Evolutionary conservation across 2,888 invertebrate genomes (phyloP).

Genomic region (Apotomis capreana): DNA sequence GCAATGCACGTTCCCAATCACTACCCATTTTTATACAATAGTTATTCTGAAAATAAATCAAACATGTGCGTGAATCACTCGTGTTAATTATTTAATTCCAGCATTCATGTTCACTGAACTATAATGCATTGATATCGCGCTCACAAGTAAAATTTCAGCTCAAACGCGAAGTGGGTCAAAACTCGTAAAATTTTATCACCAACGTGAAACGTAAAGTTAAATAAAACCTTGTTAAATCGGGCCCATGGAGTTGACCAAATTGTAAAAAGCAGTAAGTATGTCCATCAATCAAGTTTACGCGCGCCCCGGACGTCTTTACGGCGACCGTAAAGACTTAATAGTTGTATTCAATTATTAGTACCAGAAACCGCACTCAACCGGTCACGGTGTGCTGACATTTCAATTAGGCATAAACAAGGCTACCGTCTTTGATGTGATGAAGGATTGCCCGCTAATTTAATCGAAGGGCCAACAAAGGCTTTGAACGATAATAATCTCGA

Average conservation of each 20-base stretch:
- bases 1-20: no score
- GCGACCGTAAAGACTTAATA: slow-evolving; percentile 28
- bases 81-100: not conserved
- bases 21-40: no score
- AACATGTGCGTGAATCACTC: no score
- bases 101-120: not conserved
- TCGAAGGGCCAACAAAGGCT: slow-evolving; percentile 3
- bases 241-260: slow-evolving; percentile 24
- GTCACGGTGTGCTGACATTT: slow-evolving; percentile 25
- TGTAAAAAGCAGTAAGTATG: slow-evolving; percentile 21
- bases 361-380: slow-evolving; percentile 30
- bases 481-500: slow-evolving; percentile 4
- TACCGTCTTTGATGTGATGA: slow-evolving; percentile 23
- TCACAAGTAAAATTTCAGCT: not conserved
- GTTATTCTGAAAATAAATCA: no score
- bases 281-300: slow-evolving; percentile 33
- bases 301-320: slow-evolving; percentile 23
- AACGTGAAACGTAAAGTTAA: slow-evolving; percentile 1
- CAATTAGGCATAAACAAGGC: slow-evolving; percentile 33
- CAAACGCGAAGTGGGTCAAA: slow-evolving; percentile 2
- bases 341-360: slow-evolving; percentile 36
- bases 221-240: slow-evolving; percentile 10
- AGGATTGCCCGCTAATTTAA: slow-evolving; percentile 13
- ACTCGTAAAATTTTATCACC: slow-evolving; percentile 7
- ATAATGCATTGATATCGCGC: slow-evolving; percentile 1